Evolutionary conservation across 2,888 invertebrate species (phyloP), one percentile per base, ranked within the genome.

Genomic region (Phasia obesa): DNA sequence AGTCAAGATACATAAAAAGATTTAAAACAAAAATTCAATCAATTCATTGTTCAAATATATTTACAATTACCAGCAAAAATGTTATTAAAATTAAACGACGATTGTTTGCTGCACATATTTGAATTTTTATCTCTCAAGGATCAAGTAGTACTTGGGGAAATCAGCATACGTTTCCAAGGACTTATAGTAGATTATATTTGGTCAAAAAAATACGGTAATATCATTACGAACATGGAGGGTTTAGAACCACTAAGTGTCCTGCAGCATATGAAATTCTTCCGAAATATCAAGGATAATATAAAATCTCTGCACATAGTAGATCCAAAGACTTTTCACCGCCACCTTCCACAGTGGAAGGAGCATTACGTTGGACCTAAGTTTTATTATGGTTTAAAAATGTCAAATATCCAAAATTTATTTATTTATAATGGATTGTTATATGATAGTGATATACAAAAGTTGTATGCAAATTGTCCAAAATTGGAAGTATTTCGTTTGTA

Each of bases 91-190:
- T 49, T 86, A 23, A 86, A 85, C 21, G 85, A 85, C 15, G 85
- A 86, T 49, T 85, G 85, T 53, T 44, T 86, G 0, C 44, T 76
- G 17, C 71, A 81, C 7, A 84, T 85, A 38, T 85, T 86, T 38
- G 23, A 76, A 55, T 49, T 74, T 17, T 53, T 85, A 21, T 23
- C 51, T 2, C 53, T 86, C 13, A 64, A 73, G 19, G 86, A 84
- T 59, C 86, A 86, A 55, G 23, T 86, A 53, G 53, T 69, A 25
- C 27, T 84, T 19, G 55, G 73, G 7, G 51, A 79, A 17, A 67
- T 84, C 4, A 84, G 76, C 17, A 38, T 81, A 51, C 81, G 71
- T 51, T 84, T 86, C 23, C 59, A 79, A 23, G 69, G 17, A 25
- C 59, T 86, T 27, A 79, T 86, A 35, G 55, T 78, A 13, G 38